A percentile compares a stretch with the other conserved stretches of the same genome.
Evolutionary conservation across 2,888 invertebrate genomes (phyloP).

Genomic region (Thera britannica): DNA sequence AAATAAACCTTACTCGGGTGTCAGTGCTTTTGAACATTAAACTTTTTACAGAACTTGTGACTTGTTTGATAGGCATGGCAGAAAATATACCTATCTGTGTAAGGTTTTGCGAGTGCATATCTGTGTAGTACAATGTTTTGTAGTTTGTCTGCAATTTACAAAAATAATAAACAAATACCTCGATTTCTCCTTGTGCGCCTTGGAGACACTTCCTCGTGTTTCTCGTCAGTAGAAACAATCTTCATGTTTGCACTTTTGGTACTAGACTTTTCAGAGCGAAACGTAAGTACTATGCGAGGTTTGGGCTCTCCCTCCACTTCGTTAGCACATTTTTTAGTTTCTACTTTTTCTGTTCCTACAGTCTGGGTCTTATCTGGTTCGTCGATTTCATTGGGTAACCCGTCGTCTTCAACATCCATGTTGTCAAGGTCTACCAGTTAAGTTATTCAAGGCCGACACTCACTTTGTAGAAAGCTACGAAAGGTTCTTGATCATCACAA

Average conservation of each 20-base stretch:
- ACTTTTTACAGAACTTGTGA: too few species aligned
- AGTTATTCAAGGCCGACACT: slow-evolving; percentile 46
- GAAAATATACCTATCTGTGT: too few species aligned
- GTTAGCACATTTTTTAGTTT: slow-evolving; percentile 60
- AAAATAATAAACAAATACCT: slow-evolving; percentile 31
- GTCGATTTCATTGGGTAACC: slow-evolving; percentile 63
- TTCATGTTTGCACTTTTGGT: slow-evolving; percentile 82
- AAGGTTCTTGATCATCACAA: background rate
- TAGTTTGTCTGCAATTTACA: background rate
- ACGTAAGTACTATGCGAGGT: slow-evolving; percentile 86
- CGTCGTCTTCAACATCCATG: slow-evolving; percentile 70
- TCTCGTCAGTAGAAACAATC: slow-evolving; percentile 77
- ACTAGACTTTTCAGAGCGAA: slow-evolving; percentile 86
- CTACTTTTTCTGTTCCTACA: slow-evolving; percentile 58
- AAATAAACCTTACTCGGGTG: too few species aligned
- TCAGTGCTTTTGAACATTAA: too few species aligned
- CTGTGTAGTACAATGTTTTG: too few species aligned
- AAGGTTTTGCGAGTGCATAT: too few species aligned
- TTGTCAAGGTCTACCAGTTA: slow-evolving; percentile 61
- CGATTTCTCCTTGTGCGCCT: slow-evolving; percentile 68
- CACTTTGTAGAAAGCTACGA: slow-evolving; percentile 20
- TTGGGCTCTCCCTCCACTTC: slow-evolving; percentile 67
- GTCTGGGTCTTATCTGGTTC: slow-evolving; percentile 56
- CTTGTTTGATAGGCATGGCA: too few species aligned
- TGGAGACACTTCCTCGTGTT: slow-evolving; percentile 69